A percentile compares a stretch with the other conserved stretches of the same genome.
phyloP scores from a whole-genome alignment of 2,113 vertebrate genomes.

The Laticauda colubrina region DNA sequence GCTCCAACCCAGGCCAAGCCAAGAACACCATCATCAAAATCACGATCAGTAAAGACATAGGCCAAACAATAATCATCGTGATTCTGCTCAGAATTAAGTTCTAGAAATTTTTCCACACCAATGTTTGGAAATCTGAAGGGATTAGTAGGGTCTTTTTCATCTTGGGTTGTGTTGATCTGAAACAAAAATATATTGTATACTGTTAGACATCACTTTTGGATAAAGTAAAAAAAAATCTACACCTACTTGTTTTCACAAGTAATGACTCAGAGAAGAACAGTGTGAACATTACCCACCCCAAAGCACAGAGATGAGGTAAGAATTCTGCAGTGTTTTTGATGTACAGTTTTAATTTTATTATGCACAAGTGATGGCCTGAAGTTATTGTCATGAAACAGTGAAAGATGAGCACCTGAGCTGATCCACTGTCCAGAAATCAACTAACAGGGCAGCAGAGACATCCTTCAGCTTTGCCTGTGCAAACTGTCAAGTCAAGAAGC shows the following conservation, averaged over 20 bases:
- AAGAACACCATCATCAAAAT: conserved; percentile 97
- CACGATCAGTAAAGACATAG: conserved; percentile 97
- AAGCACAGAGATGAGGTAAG: background rate
- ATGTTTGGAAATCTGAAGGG: conserved; percentile 98
- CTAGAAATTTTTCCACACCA: conserved; percentile 97
- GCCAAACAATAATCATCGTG: conserved; percentile 98
- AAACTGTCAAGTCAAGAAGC: background rate
- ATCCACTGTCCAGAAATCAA: background rate
- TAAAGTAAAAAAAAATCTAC: background rate
- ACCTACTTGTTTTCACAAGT: background rate
- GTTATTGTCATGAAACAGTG: background rate
- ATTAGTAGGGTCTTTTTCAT: conserved; percentile 88
- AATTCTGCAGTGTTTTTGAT: background rate
- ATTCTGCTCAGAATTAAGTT: conserved; percentile 98
- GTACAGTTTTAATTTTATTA: background rate
- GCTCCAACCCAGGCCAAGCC: conserved; percentile 98
- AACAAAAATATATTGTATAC: conserved; percentile 51
- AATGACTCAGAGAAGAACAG: background rate
- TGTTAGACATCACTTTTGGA: conserved; percentile 18
- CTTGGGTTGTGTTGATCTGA: conserved; percentile 92
- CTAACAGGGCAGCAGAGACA: background rate
- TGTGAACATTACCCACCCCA: background rate
- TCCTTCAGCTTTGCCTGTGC: background rate
- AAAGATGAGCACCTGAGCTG: background rate
- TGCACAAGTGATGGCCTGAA: background rate